Conservation (phyloP, 2,888 invertebrate species). For the Linyphia triangularis region DNA sequence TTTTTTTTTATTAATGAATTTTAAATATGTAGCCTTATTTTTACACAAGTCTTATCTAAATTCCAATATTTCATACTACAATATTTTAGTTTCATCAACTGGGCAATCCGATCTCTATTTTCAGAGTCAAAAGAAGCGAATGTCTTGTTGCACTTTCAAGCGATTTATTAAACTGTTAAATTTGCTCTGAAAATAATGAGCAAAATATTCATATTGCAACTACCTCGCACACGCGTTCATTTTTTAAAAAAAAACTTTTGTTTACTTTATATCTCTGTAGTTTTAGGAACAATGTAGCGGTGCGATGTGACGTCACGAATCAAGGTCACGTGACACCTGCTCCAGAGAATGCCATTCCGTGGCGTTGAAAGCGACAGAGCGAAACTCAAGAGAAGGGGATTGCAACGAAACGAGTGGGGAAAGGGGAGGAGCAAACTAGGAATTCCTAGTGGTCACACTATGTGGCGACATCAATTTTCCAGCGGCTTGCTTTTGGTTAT, state of each 20-base stretch:
- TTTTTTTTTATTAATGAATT: too few relatives aligned
- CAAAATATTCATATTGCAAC: not conserved
- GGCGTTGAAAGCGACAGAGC: slow-evolving; percentile 36
- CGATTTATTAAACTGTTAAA: too few relatives aligned
- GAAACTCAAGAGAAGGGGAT: slow-evolving; percentile 11
- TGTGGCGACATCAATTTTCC: slow-evolving; percentile 37
- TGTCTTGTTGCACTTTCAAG: too few relatives aligned
- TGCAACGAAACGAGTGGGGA: not conserved
- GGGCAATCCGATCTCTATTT: too few relatives aligned
- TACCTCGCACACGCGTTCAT: not conserved
- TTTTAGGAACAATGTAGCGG: slow-evolving; percentile 35
- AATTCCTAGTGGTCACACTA: slow-evolving; percentile 4
- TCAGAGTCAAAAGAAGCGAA: too few relatives aligned
- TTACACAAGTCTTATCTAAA: too few relatives aligned
- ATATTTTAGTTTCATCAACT: too few relatives aligned
- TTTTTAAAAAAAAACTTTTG: not conserved
- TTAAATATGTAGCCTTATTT: too few relatives aligned
- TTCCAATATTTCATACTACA: too few relatives aligned
- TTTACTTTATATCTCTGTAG: not conserved
- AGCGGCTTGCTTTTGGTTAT: slow-evolving; percentile 10
- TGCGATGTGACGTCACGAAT: slow-evolving; percentile 48
- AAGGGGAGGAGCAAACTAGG: slow-evolving; percentile 5
- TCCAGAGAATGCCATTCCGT: slow-evolving; percentile 47
- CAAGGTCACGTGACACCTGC: slow-evolving; percentile 65
- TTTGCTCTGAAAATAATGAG: too few relatives aligned